Percentiles rank a stretch among this genome's conserved stretches.
Conservation (phyloP, 2,888 invertebrate species). For the Drosophila melanocephala region DNA sequence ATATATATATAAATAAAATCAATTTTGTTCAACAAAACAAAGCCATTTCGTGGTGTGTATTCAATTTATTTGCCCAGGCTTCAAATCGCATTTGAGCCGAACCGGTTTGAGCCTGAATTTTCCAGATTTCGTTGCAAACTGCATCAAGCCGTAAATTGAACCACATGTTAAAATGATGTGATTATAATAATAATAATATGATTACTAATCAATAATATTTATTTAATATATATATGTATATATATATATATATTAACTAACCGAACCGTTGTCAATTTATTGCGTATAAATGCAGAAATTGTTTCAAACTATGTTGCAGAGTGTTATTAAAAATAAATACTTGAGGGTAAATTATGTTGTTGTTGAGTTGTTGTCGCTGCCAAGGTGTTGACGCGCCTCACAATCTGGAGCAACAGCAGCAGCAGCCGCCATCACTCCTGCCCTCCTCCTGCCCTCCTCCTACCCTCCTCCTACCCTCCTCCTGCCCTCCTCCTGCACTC, state of each 20-base stretch:
- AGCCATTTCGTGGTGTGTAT: neutral
- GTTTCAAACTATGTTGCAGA: conserved; percentile 18
- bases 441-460: neutral
- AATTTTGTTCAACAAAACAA: neutral
- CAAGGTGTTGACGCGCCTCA: conserved; percentile 61
- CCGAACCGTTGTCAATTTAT: neutral
- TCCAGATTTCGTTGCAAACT: neutral
- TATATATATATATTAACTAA: no score
- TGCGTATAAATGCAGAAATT: neutral
- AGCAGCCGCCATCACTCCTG: neutral
- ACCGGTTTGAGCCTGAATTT: neutral
- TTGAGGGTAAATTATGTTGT: conserved; percentile 68
- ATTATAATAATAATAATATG: no score
- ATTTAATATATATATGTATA: no score
- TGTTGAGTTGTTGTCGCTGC: conserved; percentile 46
- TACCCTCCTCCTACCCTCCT: neutral
- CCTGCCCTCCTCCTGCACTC: neutral
- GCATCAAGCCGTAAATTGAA: neutral
- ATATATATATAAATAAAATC: neutral
- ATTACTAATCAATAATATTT: no score
- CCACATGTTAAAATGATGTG: neutral
- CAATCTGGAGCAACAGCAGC: conserved; percentile 58
- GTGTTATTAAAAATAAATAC: conserved; percentile 67
- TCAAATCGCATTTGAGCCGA: neutral
- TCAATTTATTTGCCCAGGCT: neutral